These are phyloP conservation scores for Percopsis omiscomaycus DNA, from an alignment of 2,797 vertebrate genomes.

Conservation along the genomic window DNA sequence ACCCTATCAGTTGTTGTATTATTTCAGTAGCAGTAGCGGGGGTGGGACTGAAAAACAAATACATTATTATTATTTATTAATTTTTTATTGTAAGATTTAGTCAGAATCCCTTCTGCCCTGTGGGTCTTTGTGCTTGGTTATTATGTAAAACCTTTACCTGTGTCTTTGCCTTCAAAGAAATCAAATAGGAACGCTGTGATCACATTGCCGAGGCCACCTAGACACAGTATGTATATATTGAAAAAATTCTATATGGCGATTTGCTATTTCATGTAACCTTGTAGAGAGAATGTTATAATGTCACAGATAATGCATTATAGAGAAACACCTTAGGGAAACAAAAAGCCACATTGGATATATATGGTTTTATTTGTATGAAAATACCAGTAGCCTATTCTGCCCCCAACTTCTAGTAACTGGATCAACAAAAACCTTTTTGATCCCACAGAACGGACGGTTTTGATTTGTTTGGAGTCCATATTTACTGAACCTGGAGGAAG, in stretches of 20 bases:
- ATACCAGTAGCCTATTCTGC: too few species aligned
- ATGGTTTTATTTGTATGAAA: slow-evolving; percentile 13
- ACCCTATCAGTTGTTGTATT: slow-evolving; percentile 74
- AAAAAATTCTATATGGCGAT: neutral
- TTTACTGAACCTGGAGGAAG: neutral
- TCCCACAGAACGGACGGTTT: too few species aligned
- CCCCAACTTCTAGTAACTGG: too few species aligned
- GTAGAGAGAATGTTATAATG: slow-evolving; percentile 15
- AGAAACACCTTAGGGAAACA: slow-evolving; percentile 1
- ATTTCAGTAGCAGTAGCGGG: slow-evolving; percentile 45
- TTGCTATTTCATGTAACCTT: neutral
- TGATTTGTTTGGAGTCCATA: neutral
- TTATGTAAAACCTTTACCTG: slow-evolving; percentile 58
- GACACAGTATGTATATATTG: slow-evolving; percentile 40
- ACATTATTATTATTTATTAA: slow-evolving; percentile 19
- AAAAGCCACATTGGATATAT: slow-evolving; percentile 10
- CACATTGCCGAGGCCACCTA: slow-evolving; percentile 38
- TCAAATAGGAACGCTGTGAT: slow-evolving; percentile 50
- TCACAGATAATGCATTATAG: slow-evolving; percentile 3
- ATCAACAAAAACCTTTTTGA: too few species aligned
- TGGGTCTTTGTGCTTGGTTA: slow-evolving; percentile 29
- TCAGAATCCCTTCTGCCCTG: slow-evolving; percentile 29
- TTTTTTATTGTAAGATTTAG: slow-evolving; percentile 28
- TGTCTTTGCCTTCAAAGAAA: slow-evolving; percentile 35
- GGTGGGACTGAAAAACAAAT: slow-evolving; percentile 36